Percentiles rank a stretch among this genome's conserved stretches.
These are phyloP conservation scores for Daubentonia madagascariensis DNA, from an alignment of 2,113 vertebrate species.

Conservation along the genomic window DNA sequence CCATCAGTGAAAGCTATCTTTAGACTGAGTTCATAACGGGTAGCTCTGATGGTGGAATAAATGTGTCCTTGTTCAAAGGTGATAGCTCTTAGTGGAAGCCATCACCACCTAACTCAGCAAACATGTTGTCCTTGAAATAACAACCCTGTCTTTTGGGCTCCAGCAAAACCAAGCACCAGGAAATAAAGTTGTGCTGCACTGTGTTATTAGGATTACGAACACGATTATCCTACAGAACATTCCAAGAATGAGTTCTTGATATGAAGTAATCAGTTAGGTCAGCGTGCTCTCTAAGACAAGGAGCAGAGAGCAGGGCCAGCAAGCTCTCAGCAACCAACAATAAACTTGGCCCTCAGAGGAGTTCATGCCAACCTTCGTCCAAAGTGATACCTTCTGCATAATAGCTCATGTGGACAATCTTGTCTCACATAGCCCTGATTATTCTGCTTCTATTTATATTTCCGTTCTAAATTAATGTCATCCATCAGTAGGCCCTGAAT, in stretches of 20 bases:
- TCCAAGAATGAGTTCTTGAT: neutral
- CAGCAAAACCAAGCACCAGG: neutral
- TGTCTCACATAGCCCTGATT: neutral
- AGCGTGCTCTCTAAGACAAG: neutral
- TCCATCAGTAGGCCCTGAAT: neutral
- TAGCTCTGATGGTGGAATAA: neutral
- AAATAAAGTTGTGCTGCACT: neutral
- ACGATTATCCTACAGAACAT: neutral
- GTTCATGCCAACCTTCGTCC: fast-evolving
- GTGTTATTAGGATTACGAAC: neutral
- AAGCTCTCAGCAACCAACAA: neutral
- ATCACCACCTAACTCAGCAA: slow-evolving; percentile 38
- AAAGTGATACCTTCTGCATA: neutral
- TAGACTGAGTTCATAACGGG: neutral
- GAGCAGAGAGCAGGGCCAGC: neutral
- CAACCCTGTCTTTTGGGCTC: neutral
- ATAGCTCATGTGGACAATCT: neutral
- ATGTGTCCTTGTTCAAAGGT: slow-evolving; percentile 16
- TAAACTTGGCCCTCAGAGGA: neutral
- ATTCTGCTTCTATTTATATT: neutral
- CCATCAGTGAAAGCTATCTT: neutral
- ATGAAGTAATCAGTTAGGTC: slow-evolving; percentile 9
- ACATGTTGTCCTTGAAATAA: slow-evolving; percentile 51
- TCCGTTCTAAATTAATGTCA: slow-evolving; percentile 49
- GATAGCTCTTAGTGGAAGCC: neutral